phyloP scores from a whole-genome alignment of 2,113 vertebrate genomes.

The Crotalus viridis region DNA sequence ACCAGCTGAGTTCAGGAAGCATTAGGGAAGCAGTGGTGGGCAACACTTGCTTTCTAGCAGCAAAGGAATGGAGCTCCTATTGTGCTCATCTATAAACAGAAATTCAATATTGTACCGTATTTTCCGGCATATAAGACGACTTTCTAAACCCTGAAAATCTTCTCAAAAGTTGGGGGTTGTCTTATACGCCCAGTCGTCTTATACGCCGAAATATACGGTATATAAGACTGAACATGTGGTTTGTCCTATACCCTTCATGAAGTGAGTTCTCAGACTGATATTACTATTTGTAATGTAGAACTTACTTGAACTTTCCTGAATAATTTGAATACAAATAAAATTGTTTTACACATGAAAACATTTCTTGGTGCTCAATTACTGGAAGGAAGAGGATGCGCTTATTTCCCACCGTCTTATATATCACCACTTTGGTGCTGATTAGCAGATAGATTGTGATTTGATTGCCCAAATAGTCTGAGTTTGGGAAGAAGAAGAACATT shows the following conservation, averaged over 20 bases:
- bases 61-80: too few species aligned
- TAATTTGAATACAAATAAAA: not conserved
- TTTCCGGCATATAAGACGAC: too few species aligned
- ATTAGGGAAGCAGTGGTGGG: too few species aligned
- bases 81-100: too few species aligned
- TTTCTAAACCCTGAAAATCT: too few species aligned
- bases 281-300: not conserved
- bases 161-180: too few species aligned
- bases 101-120: too few species aligned
- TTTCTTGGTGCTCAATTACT: not conserved
- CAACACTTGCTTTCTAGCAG: too few species aligned
- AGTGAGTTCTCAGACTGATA: not conserved
- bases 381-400: not conserved
- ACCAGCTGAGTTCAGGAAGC: too few species aligned
- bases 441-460: not conserved
- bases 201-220: too few species aligned
- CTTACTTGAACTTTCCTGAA: not conserved
- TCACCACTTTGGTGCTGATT: not conserved
- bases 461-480: not conserved
- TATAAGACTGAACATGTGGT: not conserved
- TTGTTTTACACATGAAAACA: not conserved
- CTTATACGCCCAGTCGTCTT: too few species aligned
- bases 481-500: not conserved
- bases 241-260: not conserved
- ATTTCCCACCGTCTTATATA: not conserved